phyloP scores from a whole-genome alignment of 2,113 vertebrate species.

The Burhinus bistriatus region DNA sequence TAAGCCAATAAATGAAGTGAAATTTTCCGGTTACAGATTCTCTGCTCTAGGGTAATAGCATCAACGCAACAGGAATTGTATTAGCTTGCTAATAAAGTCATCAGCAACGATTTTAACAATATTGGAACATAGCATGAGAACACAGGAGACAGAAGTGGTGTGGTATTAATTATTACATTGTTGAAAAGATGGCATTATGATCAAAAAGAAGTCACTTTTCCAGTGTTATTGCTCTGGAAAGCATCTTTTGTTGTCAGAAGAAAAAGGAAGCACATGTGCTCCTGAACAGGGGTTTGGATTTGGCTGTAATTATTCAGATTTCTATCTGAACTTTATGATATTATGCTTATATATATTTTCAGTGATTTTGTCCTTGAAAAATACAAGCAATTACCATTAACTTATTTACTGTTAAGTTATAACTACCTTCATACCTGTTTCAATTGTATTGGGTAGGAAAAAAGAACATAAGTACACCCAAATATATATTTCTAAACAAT shows the following conservation, averaged over 20 bases:
- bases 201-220: neutral
- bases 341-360: neutral
- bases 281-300: neutral
- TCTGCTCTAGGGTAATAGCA: neutral
- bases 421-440: neutral
- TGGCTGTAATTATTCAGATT: neutral
- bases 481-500: neutral
- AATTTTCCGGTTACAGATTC: neutral
- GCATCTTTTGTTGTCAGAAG: neutral
- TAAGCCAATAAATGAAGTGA: neutral
- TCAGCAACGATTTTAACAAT: neutral
- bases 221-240: neutral
- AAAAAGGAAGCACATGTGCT: neutral
- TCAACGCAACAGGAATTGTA: neutral
- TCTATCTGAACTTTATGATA: neutral
- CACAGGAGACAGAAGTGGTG: neutral
- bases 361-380: neutral
- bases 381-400: neutral
- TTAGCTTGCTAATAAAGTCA: conserved; percentile 11
- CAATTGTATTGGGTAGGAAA: neutral
- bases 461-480: neutral
- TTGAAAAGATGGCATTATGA: neutral
- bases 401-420: neutral
- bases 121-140: conserved; percentile 10
- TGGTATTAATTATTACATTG: neutral